Evolutionary conservation across 2,113 vertebrate genomes (phyloP).

Genomic region (Reinhardtius hippoglossoides): DNA sequence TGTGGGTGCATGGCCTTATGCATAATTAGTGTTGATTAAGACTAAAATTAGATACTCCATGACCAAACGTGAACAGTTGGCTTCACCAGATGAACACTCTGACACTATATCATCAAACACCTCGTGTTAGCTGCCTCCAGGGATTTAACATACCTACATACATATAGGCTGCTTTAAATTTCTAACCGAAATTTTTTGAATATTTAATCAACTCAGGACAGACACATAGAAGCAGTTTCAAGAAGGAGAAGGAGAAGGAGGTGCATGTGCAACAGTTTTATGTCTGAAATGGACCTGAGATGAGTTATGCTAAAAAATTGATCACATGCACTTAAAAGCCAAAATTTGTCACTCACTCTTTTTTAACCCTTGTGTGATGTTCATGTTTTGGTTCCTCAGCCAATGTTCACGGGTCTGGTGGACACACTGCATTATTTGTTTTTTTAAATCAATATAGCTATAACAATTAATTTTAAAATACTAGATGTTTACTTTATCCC

Average conservation of each 20-base stretch:
- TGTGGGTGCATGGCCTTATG: background rate
- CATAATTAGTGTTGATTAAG: slow-evolving; percentile 31
- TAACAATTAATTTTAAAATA: too few species aligned
- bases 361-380: background rate
- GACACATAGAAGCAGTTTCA: background rate
- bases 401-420: too few species aligned
- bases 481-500: too few species aligned
- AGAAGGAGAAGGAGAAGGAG: background rate
- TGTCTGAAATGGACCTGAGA: background rate
- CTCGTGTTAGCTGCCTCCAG: background rate
- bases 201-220: background rate
- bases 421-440: too few species aligned
- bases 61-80: slow-evolving; percentile 41
- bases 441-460: too few species aligned
- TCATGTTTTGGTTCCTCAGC: too few species aligned
- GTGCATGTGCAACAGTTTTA: background rate
- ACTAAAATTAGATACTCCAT: slow-evolving; percentile 14
- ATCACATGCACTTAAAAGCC: background rate
- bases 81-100: slow-evolving; percentile 25
- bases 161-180: slow-evolving; percentile 15
- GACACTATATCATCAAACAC: slow-evolving; percentile 24
- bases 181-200: slow-evolving; percentile 18
- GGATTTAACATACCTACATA: too few species aligned
- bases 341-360: too few species aligned
- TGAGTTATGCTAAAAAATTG: background rate